A percentile compares a stretch with the other conserved stretches of the same genome.
phyloP scores from a whole-genome alignment of 2,888 invertebrate species.

The Seira sanloemensis region DNA sequence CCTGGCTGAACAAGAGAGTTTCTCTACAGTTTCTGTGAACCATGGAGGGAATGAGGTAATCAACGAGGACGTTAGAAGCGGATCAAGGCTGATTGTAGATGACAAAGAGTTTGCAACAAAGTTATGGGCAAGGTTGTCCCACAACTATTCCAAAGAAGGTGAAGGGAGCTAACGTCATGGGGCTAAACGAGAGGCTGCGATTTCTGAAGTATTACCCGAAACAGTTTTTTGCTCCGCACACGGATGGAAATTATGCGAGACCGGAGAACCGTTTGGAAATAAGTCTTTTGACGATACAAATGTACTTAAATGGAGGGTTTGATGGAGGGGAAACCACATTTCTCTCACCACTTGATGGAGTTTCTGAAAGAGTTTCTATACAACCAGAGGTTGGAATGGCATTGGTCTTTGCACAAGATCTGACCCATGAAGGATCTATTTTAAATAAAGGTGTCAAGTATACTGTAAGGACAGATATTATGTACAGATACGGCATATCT shows the following conservation, averaged over 20 bases:
- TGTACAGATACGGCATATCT: slow-evolving; percentile 32
- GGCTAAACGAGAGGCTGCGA: slow-evolving; percentile 60
- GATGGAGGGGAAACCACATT: slow-evolving; percentile 65
- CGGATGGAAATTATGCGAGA: slow-evolving; percentile 43
- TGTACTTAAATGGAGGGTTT: slow-evolving; percentile 62
- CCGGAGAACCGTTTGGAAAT: slow-evolving; percentile 30
- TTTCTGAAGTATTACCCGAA: slow-evolving; percentile 46
- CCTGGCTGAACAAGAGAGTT: slow-evolving; percentile 44
- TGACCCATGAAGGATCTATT: slow-evolving; percentile 64
- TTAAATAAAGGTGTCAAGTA: slow-evolving; percentile 62
- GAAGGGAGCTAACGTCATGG: slow-evolving; percentile 28
- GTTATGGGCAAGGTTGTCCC: slow-evolving; percentile 48
- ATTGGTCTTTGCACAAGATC: slow-evolving; percentile 62
- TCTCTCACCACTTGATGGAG: neutral
- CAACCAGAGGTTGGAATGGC: slow-evolving; percentile 63
- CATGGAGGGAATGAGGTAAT: slow-evolving; percentile 10
- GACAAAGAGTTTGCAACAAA: slow-evolving; percentile 47
- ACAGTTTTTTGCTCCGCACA: slow-evolving; percentile 54
- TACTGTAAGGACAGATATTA: slow-evolving; percentile 65
- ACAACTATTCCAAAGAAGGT: slow-evolving; percentile 30
- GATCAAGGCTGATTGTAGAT: slow-evolving; percentile 57
- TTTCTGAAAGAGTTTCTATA: slow-evolving; percentile 19
- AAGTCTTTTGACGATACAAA: slow-evolving; percentile 58
- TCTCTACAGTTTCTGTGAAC: slow-evolving; percentile 43
- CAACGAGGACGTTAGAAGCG: slow-evolving; percentile 44